Evolutionary conservation across 2,113 vertebrate species (phyloP), one percentile per base, ranked within the genome.

Genomic region (Otus sunia): DNA sequence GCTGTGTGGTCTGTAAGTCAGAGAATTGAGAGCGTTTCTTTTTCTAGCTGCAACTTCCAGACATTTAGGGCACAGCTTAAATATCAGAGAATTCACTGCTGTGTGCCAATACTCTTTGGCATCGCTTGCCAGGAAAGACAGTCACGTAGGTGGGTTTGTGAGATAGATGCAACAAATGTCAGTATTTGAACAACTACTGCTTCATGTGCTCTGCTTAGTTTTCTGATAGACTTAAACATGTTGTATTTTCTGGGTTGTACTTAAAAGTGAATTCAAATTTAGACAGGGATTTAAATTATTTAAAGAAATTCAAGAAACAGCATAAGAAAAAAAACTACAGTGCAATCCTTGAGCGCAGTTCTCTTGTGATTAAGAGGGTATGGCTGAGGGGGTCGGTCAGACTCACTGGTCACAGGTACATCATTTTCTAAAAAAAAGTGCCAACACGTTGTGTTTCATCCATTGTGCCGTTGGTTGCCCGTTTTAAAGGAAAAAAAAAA

Each of bases 381-480:
- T 0, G 25, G 69, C 3, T 7, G 39, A 8, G 10, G 36, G n/a
- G 36, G 12, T 15, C 45, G 4, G 26, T 19, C 20, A 5, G 45
- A 17, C 36, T 25, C 29, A 1, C 15, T 10, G 29, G 5, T 26
- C 72, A 13, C 18, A 43, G n/a, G 39, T 20, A 2, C 53, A 1
- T 8, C 23, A 1, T 7, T 23, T 63, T 15, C 27, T 36, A 39
- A 3, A 19, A 1, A 9, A 22, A 29, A 29, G 14, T 8, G 45
- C 50, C 12, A 34, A 5, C 2, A 0, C 2, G 5, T 12, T 55
- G 1, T 2, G 10, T 30, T 77, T 21, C 34, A 50, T 34, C 41
- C 27, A 2, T 5, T 23, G 45, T 5, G 8, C 11, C 1, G 0
- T 7, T 2, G 8, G 15, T 14, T 41, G 22, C 26, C 25, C 17